Evolutionary conservation across 92 coral and sea anemone genomes (phyloP).

Genomic region (Plumapathes pennacea): DNA sequence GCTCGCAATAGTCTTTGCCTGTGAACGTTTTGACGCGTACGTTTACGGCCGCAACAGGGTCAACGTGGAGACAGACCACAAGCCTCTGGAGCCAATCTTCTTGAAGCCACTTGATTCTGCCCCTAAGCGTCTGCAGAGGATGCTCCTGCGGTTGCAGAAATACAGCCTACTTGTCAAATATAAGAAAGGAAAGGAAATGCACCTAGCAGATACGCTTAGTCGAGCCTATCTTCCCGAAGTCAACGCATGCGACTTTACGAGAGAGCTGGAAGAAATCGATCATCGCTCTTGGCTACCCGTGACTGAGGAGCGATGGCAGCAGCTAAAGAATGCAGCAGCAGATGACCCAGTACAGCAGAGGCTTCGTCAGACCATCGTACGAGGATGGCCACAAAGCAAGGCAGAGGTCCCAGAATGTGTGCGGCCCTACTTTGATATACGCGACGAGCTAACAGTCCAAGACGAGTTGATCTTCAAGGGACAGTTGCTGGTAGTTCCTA

Average conservation of each 20-base stretch:
- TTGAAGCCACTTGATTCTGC: not conserved
- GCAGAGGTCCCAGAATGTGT: not conserved
- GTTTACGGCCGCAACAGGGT: conserved; percentile 2
- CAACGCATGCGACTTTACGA: not conserved
- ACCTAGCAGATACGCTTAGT: conserved; percentile 3
- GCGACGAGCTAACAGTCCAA: conserved; percentile 24
- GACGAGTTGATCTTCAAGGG: conserved; percentile 20
- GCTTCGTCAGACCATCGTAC: conserved; percentile 3
- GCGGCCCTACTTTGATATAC: not conserved
- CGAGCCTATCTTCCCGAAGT: not conserved
- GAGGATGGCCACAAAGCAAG: conserved; percentile 17
- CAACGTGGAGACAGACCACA: not conserved
- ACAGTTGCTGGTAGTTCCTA: conserved; percentile 1
- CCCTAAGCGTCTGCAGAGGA: conserved; percentile 3
- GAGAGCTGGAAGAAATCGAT: conserved; percentile 9
- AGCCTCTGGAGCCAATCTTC: not conserved
- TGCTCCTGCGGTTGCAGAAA: not conserved
- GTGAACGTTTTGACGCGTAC: not conserved
- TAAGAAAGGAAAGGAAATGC: not conserved
- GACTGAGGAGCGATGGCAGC: not conserved
- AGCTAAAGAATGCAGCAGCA: not conserved
- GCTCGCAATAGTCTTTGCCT: not conserved
- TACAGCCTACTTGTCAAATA: conserved; percentile 1
- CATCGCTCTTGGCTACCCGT: not conserved
- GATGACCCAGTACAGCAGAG: not conserved